Evolutionary conservation across 2,113 vertebrate genomes (phyloP).

Genomic region (Sminthopsis crassicaudata): DNA sequence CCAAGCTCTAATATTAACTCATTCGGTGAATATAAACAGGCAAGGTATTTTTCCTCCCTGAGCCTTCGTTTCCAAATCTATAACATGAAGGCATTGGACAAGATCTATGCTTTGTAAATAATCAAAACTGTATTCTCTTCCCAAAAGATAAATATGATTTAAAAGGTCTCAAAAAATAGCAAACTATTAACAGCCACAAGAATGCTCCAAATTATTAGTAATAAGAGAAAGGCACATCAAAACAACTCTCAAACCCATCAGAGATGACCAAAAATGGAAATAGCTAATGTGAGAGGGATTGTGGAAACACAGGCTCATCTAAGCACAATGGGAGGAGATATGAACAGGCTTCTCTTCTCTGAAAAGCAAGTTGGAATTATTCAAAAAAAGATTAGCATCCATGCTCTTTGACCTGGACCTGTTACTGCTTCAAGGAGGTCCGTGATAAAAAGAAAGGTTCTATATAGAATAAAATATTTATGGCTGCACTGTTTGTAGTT

Average conservation of each 20-base stretch:
- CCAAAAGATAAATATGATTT: neutral
- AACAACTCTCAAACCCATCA: neutral
- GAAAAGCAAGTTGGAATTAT: neutral
- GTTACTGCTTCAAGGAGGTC: neutral
- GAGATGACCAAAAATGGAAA: neutral
- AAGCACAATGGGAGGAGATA: neutral
- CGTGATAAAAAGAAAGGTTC: neutral
- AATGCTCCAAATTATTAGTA: neutral
- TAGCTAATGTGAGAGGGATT: neutral
- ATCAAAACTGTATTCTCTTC: neutral
- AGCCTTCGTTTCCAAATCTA: neutral
- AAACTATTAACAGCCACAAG: neutral
- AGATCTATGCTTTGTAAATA: neutral
- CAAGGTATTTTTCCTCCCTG: neutral
- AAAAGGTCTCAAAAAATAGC: neutral
- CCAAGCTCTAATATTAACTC: neutral
- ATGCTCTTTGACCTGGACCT: neutral
- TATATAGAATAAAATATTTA: neutral
- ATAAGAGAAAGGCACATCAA: neutral
- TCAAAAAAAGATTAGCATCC: neutral
- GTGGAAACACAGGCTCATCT: neutral
- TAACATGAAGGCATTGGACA: neutral
- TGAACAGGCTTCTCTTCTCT: neutral
- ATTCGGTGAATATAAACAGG: neutral
- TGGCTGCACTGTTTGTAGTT: neutral